Conservation (phyloP, 2,113 vertebrate species). For the Amphilophus citrinellus region DNA sequence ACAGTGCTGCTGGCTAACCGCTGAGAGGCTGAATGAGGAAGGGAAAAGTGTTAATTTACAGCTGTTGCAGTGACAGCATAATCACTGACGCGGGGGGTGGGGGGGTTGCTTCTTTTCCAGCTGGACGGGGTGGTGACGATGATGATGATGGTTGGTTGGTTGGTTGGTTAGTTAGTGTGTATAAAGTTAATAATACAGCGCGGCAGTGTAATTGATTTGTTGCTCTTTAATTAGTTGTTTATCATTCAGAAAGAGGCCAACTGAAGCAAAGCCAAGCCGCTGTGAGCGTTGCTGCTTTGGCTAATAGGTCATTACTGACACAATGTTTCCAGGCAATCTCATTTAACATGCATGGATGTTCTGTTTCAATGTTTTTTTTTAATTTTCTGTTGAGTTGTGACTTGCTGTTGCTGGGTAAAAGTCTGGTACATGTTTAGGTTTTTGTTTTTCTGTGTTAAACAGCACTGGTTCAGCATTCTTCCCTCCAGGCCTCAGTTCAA, state of each 20-base stretch:
- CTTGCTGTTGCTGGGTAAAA: not conserved
- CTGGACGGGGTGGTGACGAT: slow-evolving; percentile 3
- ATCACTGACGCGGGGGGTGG: not conserved
- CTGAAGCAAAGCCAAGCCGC: not conserved
- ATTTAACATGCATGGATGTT: slow-evolving; percentile 26
- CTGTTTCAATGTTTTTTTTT: not conserved
- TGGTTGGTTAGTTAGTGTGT: slow-evolving; percentile 20
- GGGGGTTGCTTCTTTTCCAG: slow-evolving; percentile 6
- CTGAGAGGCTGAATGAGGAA: slow-evolving; percentile 41
- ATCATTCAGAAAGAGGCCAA: slow-evolving; percentile 19
- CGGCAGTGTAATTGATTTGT: slow-evolving; percentile 32
- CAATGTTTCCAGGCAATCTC: not conserved
- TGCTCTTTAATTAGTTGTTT: slow-evolving; percentile 38
- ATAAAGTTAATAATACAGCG: slow-evolving; percentile 41
- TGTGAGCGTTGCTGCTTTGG: not conserved
- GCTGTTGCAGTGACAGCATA: slow-evolving; percentile 45
- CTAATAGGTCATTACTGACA: not conserved
- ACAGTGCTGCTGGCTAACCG: not conserved
- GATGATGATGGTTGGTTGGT: not conserved
- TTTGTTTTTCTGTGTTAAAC: not conserved
- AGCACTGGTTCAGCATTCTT: not conserved
- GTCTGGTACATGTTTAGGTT: not conserved
- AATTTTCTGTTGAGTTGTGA: not conserved
- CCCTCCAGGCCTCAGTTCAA: not conserved
- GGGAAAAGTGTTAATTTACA: slow-evolving; percentile 50